Conservation (phyloP, 2,888 invertebrate genomes). For the Pharmacophagus antenor region DNA sequence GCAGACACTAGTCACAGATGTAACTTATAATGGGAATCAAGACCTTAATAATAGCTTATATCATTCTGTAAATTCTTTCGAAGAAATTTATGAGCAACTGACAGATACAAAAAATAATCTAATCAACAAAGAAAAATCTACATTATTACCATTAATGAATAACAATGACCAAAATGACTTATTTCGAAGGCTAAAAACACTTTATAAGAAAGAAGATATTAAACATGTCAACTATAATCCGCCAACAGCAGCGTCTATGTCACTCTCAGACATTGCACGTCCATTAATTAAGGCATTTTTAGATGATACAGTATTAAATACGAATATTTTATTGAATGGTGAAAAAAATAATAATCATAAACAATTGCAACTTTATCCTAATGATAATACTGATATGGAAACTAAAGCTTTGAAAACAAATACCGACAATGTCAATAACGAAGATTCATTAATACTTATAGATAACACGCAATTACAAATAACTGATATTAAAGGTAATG, state of each 20-base stretch:
- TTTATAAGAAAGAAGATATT: constrained; percentile 41
- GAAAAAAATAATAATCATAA: neutral
- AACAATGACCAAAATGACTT: constrained; percentile 4
- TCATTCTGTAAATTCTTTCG: constrained; percentile 62
- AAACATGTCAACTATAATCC: constrained; percentile 42
- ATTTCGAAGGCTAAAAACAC: neutral
- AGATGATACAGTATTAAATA: constrained; percentile 32
- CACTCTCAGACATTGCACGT: constrained; percentile 46
- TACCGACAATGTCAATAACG: neutral
- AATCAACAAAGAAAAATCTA: constrained; percentile 21
- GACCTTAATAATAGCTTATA: constrained; percentile 66
- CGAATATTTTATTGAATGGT: neutral
- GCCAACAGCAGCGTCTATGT: constrained; percentile 42
- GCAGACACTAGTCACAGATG: constrained; percentile 39
- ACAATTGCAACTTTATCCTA: neutral
- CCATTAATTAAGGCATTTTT: constrained; percentile 47
- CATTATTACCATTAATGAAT: neutral
- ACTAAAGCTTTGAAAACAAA: neutral
- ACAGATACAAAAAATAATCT: constrained; percentile 36
- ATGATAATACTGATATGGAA: constrained; percentile 2
- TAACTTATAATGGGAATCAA: constrained; percentile 38
- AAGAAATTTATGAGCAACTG: constrained; percentile 71
- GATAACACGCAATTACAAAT: neutral
- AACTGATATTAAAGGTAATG: constrained; percentile 18
- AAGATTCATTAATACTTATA: neutral